Conservation (phyloP, 2,888 invertebrate genomes). For the Cheilosia soror region DNA sequence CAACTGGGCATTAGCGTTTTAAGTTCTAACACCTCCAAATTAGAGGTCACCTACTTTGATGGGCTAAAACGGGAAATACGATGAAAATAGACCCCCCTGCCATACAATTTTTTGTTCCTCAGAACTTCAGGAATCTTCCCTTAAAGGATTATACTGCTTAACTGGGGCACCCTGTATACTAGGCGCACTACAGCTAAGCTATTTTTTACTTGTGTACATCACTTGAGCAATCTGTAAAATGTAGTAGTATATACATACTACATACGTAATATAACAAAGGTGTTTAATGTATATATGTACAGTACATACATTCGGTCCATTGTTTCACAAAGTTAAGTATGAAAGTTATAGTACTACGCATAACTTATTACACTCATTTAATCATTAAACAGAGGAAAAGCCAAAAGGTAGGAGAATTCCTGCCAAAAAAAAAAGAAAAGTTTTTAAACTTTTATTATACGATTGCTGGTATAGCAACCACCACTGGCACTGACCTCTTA, state of each 20-base stretch:
- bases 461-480: not conserved
- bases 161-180: no score
- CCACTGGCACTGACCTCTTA: not conserved
- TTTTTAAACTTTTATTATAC: not conserved
- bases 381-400: constrained; percentile 18
- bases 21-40: no score
- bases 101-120: no score
- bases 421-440: constrained; percentile 11
- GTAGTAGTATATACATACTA: not conserved
- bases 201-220: not conserved
- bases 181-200: not conserved
- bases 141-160: no score
- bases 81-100: no score
- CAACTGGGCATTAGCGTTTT: no score
- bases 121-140: no score
- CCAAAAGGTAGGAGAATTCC: not conserved
- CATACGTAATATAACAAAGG: no score
- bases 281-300: no score
- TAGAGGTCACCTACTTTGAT: no score
- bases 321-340: constrained; percentile 5
- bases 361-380: constrained; percentile 43
- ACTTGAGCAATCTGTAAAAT: not conserved
- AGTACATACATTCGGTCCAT: not conserved
- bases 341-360: constrained; percentile 16
- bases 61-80: no score